Percentiles rank a stretch among this genome's conserved stretches.
These are phyloP conservation scores for Diplogasteroides magnus DNA, from an alignment of 1,140 invertebrate genomes.

Conservation along the genomic window DNA sequence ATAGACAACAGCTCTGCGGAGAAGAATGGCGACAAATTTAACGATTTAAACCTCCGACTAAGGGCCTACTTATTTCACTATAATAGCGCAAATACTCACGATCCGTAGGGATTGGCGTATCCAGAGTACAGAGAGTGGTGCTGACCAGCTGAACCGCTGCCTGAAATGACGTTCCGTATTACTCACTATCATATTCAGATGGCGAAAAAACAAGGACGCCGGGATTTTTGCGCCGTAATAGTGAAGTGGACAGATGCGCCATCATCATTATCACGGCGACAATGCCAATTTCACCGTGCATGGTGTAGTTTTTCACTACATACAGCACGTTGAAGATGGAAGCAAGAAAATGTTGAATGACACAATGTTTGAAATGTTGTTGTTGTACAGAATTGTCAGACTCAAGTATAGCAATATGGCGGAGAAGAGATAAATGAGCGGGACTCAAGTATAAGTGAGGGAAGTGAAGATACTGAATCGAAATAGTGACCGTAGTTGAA, in stretches of 20 bases:
- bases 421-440: no score
- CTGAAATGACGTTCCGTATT: no score
- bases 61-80: neutral
- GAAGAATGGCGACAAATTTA: neutral
- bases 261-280: neutral
- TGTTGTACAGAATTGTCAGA: neutral
- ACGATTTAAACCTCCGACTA: neutral
- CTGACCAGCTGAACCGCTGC: neutral
- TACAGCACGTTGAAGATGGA: no score
- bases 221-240: neutral
- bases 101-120: neutral
- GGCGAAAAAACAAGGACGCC: neutral
- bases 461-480: neutral
- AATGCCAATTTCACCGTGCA: neutral
- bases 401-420: neutral
- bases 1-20: neutral
- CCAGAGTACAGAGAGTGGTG: neutral
- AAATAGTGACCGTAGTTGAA: neutral
- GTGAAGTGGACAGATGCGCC: neutral
- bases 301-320: neutral
- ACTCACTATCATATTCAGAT: neutral
- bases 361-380: neutral
- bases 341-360: neutral
- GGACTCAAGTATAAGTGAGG: no score
- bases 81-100: no score